Evolutionary conservation across 2,113 vertebrate species (phyloP), one percentile per base, ranked within the genome.

Genomic region (Chlorodrepanis virens): DNA sequence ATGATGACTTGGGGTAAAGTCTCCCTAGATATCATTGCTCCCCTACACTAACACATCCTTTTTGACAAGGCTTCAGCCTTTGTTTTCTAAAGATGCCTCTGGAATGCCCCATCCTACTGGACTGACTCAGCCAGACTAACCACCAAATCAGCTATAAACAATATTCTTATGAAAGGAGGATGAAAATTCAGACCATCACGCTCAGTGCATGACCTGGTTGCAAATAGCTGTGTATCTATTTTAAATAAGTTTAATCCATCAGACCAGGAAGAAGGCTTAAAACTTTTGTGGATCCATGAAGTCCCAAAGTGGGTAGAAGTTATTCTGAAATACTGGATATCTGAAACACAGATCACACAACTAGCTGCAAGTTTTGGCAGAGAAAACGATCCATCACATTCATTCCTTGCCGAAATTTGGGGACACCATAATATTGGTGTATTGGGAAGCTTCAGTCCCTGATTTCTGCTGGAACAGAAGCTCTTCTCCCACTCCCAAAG

Each of bases 11-110:
- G 63, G 75, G 82, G 53, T 87, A 63, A 92, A 97, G 85, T 88
- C 61, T 94, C 81, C 84, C 92, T 52, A 39, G 87, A 63, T 84
- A 68, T 39, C 42, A 56, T 82, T 75, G 50, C 45, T 84, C 56
- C 89, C 37, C 53, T 92, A 28, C 53, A 44, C 25, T 17, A 94
- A 69, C 49, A 65, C 70, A 94, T 88, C 61, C 28, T 53, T 96
- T 91, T 3, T 93, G 94, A 95, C 94, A 95, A 87, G 96, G 25
- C 65, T 93, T 94, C 90, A 94, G 90, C 88, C 70, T 83, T 83
- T 85, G 54, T 93, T 90, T 92, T 65, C 74, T 45, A 69, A 94
- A 96, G 75, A 83, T 76, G 95, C 94, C 88, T 93, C 94, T 88
- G 90, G 92, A 94, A 88, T 85, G 70, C 78, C 84, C 85, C 3